These are phyloP conservation scores for Spodoptera litura DNA, from an alignment of 1,140 invertebrate genomes.

Conservation along the genomic window DNA sequence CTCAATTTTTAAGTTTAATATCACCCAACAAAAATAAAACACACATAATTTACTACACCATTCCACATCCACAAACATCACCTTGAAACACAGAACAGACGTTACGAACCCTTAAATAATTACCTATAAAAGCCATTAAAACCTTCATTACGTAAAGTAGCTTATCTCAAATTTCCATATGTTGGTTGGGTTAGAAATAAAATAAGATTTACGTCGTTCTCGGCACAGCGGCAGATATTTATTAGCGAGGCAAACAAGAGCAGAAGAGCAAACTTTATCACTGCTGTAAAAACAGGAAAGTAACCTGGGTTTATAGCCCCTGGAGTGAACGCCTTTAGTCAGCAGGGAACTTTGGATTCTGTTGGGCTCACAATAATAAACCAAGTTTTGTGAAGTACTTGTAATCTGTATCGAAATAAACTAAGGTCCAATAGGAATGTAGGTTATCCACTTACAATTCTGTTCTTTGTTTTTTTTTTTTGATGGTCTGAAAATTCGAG, in stretches of 20 bases:
- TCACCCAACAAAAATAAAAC: not conserved
- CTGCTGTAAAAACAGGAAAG: constrained; percentile 34
- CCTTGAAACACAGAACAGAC: not conserved
- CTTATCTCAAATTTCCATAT: constrained; percentile 42
- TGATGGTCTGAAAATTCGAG: no score
- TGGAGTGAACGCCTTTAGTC: not conserved
- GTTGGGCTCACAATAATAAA: not conserved
- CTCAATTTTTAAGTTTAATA: no score
- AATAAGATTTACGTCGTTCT: constrained; percentile 42
- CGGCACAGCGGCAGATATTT: constrained; percentile 36
- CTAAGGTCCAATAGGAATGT: no score
- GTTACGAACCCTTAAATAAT: constrained; percentile 5
- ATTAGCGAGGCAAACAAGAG: constrained; percentile 28
- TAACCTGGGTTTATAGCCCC: constrained; percentile 29
- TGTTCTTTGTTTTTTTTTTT: no score
- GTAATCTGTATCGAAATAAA: no score
- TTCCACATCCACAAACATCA: not conserved
- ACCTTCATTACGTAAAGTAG: constrained; percentile 39
- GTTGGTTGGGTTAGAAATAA: constrained; percentile 37
- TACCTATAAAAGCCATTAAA: constrained; percentile 30
- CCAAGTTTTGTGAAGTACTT: not conserved
- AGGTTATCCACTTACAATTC: no score
- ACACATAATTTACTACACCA: not conserved
- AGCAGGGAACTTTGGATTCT: constrained; percentile 13
- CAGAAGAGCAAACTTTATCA: constrained; percentile 39